Evolutionary conservation across 2,888 invertebrate genomes (phyloP), one percentile per base, ranked within the genome.

Genomic region (Chloroclysta siterata): DNA sequence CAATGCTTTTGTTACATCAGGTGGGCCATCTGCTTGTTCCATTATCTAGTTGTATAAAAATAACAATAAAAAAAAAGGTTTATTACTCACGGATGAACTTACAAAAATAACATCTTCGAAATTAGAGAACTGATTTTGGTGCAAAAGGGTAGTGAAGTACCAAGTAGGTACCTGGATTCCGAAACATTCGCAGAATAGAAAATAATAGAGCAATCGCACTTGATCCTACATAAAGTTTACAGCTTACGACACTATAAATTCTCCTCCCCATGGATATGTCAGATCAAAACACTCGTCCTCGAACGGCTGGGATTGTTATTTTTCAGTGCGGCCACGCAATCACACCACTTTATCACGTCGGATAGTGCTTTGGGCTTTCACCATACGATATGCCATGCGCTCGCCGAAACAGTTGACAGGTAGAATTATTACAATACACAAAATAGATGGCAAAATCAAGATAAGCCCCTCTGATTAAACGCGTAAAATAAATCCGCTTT

Each of bases 391-490:
- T 68, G 71, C 63, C 73, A 70, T 57, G 72, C 69, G 71, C 62
- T 73, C 69, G 59, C 75, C 74, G 70, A 72, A 69, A 66, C 61
- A 66, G 69, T 67, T 71, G 81, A 80, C 77, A 78, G 74, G 74
- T 77, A 60, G 71, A 78, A 80, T 77, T 75, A 77, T 77, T 76
- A 75, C 75, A 72, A 78, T 76, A 75, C 72, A 72, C 71, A 74
- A 75, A 70, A 74, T 69, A 66, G 71, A 79, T 78, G 74, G 72
- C 67, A 60, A 71, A 65, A 60, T 69, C 56, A 66, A 75, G 78
- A 79, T 78, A 74, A 74, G 68, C 74, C 71, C 46, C 47, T 70
- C 73, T 79, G 80, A 80, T 80, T 78, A 78, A 80, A 78, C 74
- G 76, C 63, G 59, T 55, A 65, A 60, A 72, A 79, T 80, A 79